Evolutionary conservation across 64 coral and sea anemone species (phyloP).

Genomic region (Montipora capricornis): DNA sequence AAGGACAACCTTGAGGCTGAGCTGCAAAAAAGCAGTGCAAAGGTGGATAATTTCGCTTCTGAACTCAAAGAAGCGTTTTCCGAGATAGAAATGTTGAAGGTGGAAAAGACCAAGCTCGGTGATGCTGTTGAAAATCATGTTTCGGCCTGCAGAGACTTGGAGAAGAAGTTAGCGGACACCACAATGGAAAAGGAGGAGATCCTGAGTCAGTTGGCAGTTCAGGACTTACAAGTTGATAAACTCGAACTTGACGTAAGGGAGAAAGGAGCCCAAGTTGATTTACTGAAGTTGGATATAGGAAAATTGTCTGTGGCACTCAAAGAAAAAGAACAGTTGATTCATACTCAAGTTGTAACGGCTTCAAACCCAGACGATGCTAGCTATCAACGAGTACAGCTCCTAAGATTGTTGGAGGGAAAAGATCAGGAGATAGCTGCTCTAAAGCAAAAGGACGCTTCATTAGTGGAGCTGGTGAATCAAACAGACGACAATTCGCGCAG

Average conservation of each 20-base stretch:
- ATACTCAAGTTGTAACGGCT: conserved; percentile 43
- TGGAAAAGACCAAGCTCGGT: conserved; percentile 64
- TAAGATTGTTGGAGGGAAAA: conserved; percentile 83
- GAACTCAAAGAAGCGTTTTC: conserved; percentile 58
- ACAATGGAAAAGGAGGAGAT: conserved; percentile 67
- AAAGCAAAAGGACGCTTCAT: conserved; percentile 91
- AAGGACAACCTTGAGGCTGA: conserved; percentile 70
- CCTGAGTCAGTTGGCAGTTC: conserved; percentile 27
- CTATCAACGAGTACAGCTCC: conserved; percentile 45
- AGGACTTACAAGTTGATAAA: conserved; percentile 74
- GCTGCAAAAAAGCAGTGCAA: conserved; percentile 56
- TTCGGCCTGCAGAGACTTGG: conserved; percentile 54
- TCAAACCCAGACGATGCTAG: conserved; percentile 18
- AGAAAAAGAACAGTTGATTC: conserved; percentile 84
- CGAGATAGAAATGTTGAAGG: conserved; percentile 69
- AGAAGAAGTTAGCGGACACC: conserved; percentile 44
- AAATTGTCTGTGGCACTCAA: conserved; percentile 72
- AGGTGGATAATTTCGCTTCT: conserved; percentile 38
- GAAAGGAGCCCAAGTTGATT: conserved; percentile 83
- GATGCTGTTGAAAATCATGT: conserved; percentile 42
- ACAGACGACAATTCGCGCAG: conserved; percentile 62
- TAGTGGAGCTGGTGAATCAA: conserved; percentile 75
- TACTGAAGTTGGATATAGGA: conserved; percentile 77
- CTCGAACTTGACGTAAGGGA: conserved; percentile 86
- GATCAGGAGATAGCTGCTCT: conserved; percentile 89